Conservation (phyloP, 2,888 invertebrate species). For the Ochlodes sylvanus region DNA sequence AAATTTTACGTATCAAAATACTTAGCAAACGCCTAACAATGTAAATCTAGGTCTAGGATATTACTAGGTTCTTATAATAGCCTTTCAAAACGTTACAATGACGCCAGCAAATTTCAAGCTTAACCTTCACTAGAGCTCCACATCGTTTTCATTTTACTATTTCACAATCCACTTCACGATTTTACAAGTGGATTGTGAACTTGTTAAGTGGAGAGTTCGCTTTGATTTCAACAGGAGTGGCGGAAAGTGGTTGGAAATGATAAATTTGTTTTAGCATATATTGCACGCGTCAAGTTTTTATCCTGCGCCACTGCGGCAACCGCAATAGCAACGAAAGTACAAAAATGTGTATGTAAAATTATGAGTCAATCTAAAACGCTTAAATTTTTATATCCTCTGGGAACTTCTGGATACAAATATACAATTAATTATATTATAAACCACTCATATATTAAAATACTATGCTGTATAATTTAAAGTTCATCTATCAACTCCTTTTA, state of each 20-base stretch:
- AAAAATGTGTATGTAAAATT: too few species aligned
- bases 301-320: too few species aligned
- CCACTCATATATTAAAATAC: too few species aligned
- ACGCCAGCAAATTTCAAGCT: slow-evolving; percentile 25
- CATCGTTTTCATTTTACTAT: slow-evolving; percentile 30
- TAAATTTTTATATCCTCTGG: too few species aligned
- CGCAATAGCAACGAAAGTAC: too few species aligned
- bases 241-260: slow-evolving; percentile 9
- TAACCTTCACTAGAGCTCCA: slow-evolving; percentile 25
- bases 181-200: slow-evolving; percentile 32
- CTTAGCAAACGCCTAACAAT: background rate
- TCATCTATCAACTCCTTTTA: too few species aligned
- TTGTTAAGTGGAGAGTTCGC: slow-evolving; percentile 20
- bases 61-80: slow-evolving; percentile 15
- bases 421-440: too few species aligned
- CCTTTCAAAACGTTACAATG: slow-evolving; percentile 12
- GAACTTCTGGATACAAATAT: too few species aligned
- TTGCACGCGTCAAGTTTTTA: background rate
- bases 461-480: too few species aligned
- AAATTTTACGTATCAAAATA: background rate
- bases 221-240: slow-evolving; percentile 30
- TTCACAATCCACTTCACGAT: slow-evolving; percentile 27
- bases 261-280: slow-evolving; percentile 8
- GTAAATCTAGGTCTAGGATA: slow-evolving; percentile 6
- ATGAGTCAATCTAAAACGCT: too few species aligned